Evolutionary conservation across 2,888 invertebrate genomes (phyloP).

Genomic region (Lathronympha strigana): DNA sequence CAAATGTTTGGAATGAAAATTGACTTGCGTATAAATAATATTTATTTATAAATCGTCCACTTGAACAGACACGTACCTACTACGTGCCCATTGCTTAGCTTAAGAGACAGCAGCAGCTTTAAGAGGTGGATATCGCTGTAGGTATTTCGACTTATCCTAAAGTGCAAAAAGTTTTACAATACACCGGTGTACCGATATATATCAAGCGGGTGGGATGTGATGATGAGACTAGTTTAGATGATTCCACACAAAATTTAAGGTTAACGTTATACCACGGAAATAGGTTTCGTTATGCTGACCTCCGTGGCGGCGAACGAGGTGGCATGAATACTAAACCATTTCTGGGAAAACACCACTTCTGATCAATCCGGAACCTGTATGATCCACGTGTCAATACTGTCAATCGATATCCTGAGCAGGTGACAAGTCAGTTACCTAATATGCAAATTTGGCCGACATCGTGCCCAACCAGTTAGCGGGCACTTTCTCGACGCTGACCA

Average conservation of each 20-base stretch:
- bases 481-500: constrained; percentile 69
- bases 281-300: constrained; percentile 24
- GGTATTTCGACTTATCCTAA: no score
- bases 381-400: constrained; percentile 25
- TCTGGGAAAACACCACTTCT: constrained; percentile 33
- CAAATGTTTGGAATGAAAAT: no score
- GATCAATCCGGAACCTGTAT: constrained; percentile 36
- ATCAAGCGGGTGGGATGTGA: no score
- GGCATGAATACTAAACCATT: constrained; percentile 33
- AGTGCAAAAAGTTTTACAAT: background rate
- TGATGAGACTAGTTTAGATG: background rate
- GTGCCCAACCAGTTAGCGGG: constrained; percentile 68
- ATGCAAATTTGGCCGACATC: constrained; percentile 71
- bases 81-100: no score
- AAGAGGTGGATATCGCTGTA: no score
- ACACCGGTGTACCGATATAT: no score
- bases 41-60: no score
- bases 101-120: no score
- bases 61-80: no score
- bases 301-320: constrained; percentile 10
- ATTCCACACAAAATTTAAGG: background rate
- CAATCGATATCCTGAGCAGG: constrained; percentile 44
- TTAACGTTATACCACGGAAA: constrained; percentile 27
- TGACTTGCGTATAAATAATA: no score
- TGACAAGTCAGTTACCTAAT: constrained; percentile 62